These are phyloP conservation scores for Anthopleura sola DNA, from an alignment of 64 coral and sea anemone genomes.

Conservation along the genomic window DNA sequence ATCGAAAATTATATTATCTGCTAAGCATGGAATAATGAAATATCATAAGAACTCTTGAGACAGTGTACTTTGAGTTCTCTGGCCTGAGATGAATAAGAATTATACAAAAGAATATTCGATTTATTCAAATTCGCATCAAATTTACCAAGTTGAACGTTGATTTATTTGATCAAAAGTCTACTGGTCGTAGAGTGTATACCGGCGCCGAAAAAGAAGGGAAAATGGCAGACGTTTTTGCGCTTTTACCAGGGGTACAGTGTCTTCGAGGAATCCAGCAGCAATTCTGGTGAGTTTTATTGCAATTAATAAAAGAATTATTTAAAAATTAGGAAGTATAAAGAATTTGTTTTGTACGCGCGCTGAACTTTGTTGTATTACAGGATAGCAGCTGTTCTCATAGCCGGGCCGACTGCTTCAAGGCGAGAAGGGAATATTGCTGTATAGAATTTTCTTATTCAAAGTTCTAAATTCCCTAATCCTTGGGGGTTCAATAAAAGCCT, in stretches of 20 bases:
- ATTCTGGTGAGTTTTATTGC: neutral
- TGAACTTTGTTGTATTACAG: neutral
- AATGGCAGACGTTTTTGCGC: conserved; percentile 1
- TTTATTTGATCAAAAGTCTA: too few relatives aligned
- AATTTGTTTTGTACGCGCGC: neutral
- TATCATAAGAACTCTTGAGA: neutral
- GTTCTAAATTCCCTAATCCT: too few relatives aligned
- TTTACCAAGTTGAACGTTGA: neutral
- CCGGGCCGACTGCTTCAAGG: neutral
- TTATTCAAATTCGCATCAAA: neutral
- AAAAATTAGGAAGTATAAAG: neutral
- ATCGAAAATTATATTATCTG: neutral
- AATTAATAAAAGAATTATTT: neutral
- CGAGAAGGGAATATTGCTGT: too few relatives aligned
- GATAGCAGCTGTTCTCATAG: neutral
- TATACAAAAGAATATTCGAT: neutral
- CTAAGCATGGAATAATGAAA: neutral
- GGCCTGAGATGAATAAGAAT: neutral
- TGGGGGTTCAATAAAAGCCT: too few relatives aligned
- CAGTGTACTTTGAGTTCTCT: neutral
- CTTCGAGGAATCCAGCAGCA: neutral
- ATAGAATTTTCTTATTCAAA: too few relatives aligned
- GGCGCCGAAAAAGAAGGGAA: neutral
- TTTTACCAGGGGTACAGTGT: conserved; percentile 7
- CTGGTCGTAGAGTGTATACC: too few relatives aligned